Conservation (phyloP, 2,113 vertebrate species). For the Piaya cayana region DNA sequence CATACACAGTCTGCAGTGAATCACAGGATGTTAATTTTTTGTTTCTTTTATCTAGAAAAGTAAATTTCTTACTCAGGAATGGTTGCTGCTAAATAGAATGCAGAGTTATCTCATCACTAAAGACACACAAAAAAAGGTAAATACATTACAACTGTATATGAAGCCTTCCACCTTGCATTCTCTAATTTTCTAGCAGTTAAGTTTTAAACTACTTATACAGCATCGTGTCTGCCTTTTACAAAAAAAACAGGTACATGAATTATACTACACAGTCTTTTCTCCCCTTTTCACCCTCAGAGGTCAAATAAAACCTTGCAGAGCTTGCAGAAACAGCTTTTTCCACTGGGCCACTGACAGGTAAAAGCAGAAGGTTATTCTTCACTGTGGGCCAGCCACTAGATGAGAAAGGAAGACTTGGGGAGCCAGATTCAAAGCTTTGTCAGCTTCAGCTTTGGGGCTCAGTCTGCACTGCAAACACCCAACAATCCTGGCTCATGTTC, state of each 20-base stretch:
- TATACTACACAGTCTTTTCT: background rate
- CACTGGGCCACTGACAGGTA: background rate
- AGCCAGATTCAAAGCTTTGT: background rate
- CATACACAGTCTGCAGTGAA: background rate
- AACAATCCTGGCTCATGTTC: fast-evolving
- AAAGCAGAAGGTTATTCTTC: background rate
- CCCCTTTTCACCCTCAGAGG: background rate
- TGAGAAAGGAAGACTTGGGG: background rate
- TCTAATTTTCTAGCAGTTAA: background rate
- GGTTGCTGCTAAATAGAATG: background rate
- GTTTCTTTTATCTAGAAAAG: background rate
- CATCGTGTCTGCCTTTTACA: background rate
- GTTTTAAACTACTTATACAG: background rate
- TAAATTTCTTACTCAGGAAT: background rate
- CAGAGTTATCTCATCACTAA: background rate
- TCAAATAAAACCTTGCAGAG: background rate
- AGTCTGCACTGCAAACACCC: fast-evolving
- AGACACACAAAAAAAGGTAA: background rate
- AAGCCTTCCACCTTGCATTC: background rate
- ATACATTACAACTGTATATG: fast-evolving
- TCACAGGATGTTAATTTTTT: background rate
- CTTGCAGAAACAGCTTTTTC: background rate
- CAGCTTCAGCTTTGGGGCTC: background rate
- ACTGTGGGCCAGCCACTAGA: background rate
- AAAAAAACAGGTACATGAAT: background rate